A percentile compares a stretch with the other conserved stretches of the same genome.
phyloP scores from a whole-genome alignment of 2,888 invertebrate species.

The Drosophila rubida region DNA sequence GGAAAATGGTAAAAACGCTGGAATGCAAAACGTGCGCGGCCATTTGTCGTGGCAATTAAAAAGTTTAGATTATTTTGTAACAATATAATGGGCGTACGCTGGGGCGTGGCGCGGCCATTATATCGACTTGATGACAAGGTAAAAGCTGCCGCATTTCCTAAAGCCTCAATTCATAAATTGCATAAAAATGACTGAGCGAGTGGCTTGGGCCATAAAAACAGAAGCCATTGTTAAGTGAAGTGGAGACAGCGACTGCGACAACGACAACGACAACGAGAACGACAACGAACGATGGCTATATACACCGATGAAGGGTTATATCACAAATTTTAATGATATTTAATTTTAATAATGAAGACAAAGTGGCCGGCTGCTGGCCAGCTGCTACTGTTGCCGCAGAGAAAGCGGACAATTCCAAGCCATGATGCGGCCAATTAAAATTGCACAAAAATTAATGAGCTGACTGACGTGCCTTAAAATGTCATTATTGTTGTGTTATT shows the following conservation, averaged over 20 bases:
- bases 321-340: slow-evolving; percentile 56
- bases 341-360: slow-evolving; percentile 57
- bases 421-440: slow-evolving; percentile 61
- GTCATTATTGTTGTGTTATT: slow-evolving; percentile 44
- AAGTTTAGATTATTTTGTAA: slow-evolving; percentile 71
- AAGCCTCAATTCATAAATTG: slow-evolving; percentile 55
- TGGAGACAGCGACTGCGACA: neutral
- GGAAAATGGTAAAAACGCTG: slow-evolving; percentile 23
- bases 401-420: slow-evolving; percentile 22
- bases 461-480: slow-evolving; percentile 57
- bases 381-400: slow-evolving; percentile 7
- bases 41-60: slow-evolving; percentile 78
- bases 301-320: slow-evolving; percentile 43
- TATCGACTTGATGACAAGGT: slow-evolving; percentile 61
- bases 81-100: slow-evolving; percentile 42
- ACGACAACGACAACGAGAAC: too few relatives aligned
- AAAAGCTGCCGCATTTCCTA: slow-evolving; percentile 24
- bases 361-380: slow-evolving; percentile 26
- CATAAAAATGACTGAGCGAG: slow-evolving; percentile 36
- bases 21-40: slow-evolving; percentile 61
- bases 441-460: slow-evolving; percentile 67
- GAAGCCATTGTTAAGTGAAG: slow-evolving; percentile 20
- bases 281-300: neutral
- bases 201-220: slow-evolving; percentile 35
- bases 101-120: slow-evolving; percentile 42